Evolutionary conservation across 2,797 vertebrate species (phyloP), one percentile per base, ranked within the genome.

Genomic region (Takifugu ocellatus): DNA sequence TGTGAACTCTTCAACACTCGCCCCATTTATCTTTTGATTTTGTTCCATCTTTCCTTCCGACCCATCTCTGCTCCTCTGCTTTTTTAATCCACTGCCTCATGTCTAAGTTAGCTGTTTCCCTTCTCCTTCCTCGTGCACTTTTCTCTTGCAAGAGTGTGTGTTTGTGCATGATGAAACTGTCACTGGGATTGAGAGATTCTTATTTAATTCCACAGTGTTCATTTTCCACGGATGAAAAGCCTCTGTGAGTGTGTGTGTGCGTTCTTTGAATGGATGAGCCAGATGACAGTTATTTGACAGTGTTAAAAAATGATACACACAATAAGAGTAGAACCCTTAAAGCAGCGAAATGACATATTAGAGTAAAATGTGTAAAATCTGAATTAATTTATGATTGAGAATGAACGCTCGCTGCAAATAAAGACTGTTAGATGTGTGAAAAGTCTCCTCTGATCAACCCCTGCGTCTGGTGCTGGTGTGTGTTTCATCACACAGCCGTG

Each of bases 111-210:
- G 11, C 1, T 39, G 9, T 39, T 61, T 31, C 31, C 31, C 57
- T 55, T 49, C 26, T 63, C 9, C 1, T 31, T 49, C 21, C 42
- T 15, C 24, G 8, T 39, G 54, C 21, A 66, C 52, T 25, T 44
- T 15, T 49, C 29, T 54, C 42, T 26, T 16, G 17, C 16, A 52
- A 25, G 26, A 33, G 50, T 2, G 21, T 39, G 36, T 45, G 36
- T 61, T 21, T 1, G 64, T n/a, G 56, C 59, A 57, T 7, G 33
- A 51, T 63, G 29, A 59, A 51, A 62, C 72, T 75, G 75, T 78
- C 77, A 79, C 51, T 52, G 59, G 65, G 71, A 77, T 68, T 81
- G 78, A 87, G 75, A 79, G 67, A 87, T 84, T 87, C 88, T 69
- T 84, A 84, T 88, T 85, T 79, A 81, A 84, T 82, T 76, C 72